A percentile compares a stretch with the other conserved stretches of the same genome.
Evolutionary conservation across 2,888 invertebrate genomes (phyloP).

Genomic region (Drosophila stalkeri): DNA sequence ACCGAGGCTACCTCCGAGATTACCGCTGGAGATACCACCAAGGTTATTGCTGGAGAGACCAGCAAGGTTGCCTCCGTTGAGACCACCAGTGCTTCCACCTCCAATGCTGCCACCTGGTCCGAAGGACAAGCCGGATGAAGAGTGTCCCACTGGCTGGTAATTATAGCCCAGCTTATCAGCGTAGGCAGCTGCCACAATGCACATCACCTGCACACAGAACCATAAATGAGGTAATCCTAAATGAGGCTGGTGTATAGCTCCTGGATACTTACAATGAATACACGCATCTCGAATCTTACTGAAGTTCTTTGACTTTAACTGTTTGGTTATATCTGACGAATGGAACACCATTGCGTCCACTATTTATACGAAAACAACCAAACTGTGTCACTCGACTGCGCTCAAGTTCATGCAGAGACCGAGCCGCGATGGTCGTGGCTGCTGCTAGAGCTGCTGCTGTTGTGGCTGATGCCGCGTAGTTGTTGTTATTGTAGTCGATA

Average conservation of each 20-base stretch:
- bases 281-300: constrained; percentile 71
- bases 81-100: constrained; percentile 11
- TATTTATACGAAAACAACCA: constrained; percentile 73
- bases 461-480: constrained; percentile 20
- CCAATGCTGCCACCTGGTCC: constrained; percentile 49
- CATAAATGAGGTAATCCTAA: constrained; percentile 48
- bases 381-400: constrained; percentile 76
- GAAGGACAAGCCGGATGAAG: constrained; percentile 71
- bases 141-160: constrained; percentile 77
- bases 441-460: constrained; percentile 36
- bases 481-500: constrained; percentile 18
- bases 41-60: not conserved
- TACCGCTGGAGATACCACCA: constrained; percentile 23
- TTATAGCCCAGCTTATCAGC: constrained; percentile 82
- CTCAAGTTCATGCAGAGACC: constrained; percentile 76
- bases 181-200: constrained; percentile 77
- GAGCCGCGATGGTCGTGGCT: constrained; percentile 52
- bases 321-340: constrained; percentile 69
- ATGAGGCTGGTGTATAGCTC: constrained; percentile 14
- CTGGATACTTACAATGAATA: constrained; percentile 74
- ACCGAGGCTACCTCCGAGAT: constrained; percentile 18
- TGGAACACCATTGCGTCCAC: constrained; percentile 61
- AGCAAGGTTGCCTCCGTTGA: constrained; percentile 10
- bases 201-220: constrained; percentile 65
- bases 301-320: constrained; percentile 75